These are phyloP conservation scores for Melinaea menophilus DNA, from an alignment of 2,888 invertebrate species.

Conservation along the genomic window DNA sequence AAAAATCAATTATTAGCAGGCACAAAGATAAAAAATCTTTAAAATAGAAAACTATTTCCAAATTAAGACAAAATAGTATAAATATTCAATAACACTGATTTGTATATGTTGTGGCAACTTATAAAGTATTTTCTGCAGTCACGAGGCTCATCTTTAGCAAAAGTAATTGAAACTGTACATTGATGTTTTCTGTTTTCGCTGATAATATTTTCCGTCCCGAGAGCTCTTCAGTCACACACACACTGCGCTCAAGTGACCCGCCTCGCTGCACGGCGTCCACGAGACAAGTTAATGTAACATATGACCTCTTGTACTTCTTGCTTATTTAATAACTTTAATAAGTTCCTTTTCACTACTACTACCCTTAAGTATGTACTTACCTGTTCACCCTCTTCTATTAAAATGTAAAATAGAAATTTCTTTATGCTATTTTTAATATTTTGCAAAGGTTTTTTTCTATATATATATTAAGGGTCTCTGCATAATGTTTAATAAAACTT, in stretches of 20 bases:
- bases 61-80: too few species aligned
- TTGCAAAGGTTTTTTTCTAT: too few species aligned
- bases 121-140: neutral
- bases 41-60: too few species aligned
- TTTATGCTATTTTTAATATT: neutral
- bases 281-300: conserved; percentile 60
- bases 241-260: conserved; percentile 58
- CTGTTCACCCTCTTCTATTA: conserved; percentile 7
- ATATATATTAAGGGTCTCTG: too few species aligned
- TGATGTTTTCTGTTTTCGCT: conserved; percentile 55
- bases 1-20: too few species aligned
- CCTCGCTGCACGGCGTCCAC: conserved; percentile 40
- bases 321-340: conserved; percentile 41
- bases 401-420: too few species aligned
- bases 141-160: conserved; percentile 15
- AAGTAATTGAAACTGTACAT: conserved; percentile 51
- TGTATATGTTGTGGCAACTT: too few species aligned
- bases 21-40: too few species aligned
- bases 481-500: too few species aligned
- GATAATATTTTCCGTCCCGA: conserved; percentile 63
- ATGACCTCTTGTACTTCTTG: conserved; percentile 51
- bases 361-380: conserved; percentile 16
- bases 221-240: conserved; percentile 63
- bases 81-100: too few species aligned
- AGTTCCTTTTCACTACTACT: conserved; percentile 23